Percentiles rank a stretch among this genome's conserved stretches.
Conservation (phyloP, 2,797 vertebrate species). For the Enteromius anoplus region DNA sequence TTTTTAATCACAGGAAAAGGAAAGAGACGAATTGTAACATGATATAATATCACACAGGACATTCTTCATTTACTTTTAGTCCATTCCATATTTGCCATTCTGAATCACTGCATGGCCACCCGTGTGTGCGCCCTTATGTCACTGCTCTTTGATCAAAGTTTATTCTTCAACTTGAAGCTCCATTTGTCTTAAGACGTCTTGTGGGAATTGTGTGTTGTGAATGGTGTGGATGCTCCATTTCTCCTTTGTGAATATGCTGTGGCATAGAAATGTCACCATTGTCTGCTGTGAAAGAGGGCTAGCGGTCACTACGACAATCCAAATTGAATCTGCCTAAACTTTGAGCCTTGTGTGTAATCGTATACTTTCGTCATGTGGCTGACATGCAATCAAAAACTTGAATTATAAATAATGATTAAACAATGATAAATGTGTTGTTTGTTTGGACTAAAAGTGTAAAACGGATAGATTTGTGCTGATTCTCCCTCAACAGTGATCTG, state of each 20-base stretch:
- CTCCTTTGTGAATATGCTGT: conserved; percentile 81
- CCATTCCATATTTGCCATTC: conserved; percentile 4
- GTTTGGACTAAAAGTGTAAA: conserved; percentile 44
- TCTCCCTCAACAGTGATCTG: conserved; percentile 68
- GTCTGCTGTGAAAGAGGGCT: conserved; percentile 78
- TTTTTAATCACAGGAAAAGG: conserved; percentile 22
- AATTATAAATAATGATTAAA: conserved; percentile 16
- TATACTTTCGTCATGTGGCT: conserved; percentile 70
- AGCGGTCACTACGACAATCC: conserved; percentile 72
- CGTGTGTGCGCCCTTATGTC: conserved; percentile 20
- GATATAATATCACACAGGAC: neutral
- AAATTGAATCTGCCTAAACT: conserved; percentile 74
- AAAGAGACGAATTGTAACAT: neutral
- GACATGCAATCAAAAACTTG: conserved; percentile 58
- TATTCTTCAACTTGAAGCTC: conserved; percentile 2
- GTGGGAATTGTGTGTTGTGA: conserved; percentile 31
- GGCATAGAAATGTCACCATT: conserved; percentile 65
- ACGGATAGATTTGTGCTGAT: conserved; percentile 63
- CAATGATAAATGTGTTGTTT: conserved; percentile 8
- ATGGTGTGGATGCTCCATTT: conserved; percentile 64
- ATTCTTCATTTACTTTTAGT: neutral
- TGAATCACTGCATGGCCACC: conserved; percentile 40
- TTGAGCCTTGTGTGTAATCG: conserved; percentile 72
- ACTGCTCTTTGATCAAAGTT: conserved; percentile 31
- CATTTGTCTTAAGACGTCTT: conserved; percentile 29